Evolutionary conservation across 2,113 vertebrate genomes (phyloP).

Genomic region (Mormyrus iriodes): DNA sequence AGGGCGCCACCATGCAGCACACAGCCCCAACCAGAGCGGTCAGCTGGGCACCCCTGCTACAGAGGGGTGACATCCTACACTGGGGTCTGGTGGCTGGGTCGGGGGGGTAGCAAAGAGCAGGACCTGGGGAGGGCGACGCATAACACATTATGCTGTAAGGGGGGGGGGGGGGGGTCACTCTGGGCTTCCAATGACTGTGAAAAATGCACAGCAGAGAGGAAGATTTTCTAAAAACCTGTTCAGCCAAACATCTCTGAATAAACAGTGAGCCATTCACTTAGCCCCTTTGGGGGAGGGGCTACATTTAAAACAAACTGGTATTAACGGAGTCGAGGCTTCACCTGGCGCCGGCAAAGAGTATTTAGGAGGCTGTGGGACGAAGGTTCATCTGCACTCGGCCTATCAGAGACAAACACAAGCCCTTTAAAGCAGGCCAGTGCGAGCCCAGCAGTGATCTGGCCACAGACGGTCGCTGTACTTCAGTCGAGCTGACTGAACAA

Average conservation of each 20-base stretch:
- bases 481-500: neutral
- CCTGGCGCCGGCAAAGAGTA: neutral
- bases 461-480: neutral
- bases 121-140: neutral
- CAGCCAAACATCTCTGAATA: neutral
- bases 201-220: neutral
- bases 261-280: neutral
- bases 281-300: neutral
- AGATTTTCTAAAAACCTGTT: neutral
- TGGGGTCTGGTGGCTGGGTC: neutral
- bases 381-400: neutral
- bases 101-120: neutral
- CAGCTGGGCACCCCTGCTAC: slow-evolving; percentile 26
- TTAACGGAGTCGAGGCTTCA: neutral
- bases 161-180: neutral
- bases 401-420: neutral
- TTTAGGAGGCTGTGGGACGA: neutral
- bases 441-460: neutral
- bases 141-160: neutral
- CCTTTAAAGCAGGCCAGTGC: neutral
- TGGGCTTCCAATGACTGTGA: neutral
- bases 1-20: slow-evolving; percentile 40
- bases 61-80: slow-evolving; percentile 41
- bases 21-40: slow-evolving; percentile 38
- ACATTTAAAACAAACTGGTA: neutral